Percentiles rank a stretch among this genome's conserved stretches.
Conservation (phyloP, 2,113 vertebrate genomes). For the Pomatostomus ruficeps region DNA sequence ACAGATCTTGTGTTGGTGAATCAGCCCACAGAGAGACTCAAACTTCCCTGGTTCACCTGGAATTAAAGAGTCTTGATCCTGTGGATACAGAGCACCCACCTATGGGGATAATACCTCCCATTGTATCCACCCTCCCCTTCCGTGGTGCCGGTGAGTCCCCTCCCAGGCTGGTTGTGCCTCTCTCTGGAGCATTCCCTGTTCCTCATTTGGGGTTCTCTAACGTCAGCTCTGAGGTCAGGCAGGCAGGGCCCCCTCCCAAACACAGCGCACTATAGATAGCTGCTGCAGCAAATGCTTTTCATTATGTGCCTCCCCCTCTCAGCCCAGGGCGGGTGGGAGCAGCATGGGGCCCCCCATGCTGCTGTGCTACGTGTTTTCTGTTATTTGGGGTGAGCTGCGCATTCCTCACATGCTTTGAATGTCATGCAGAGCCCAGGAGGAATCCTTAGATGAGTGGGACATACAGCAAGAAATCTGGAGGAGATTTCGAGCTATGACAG, state of each 20-base stretch:
- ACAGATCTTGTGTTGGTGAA: neutral
- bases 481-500: neutral
- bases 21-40: neutral
- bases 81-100: neutral
- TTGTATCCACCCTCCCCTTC: too few relatives aligned
- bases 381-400: neutral
- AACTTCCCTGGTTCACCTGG: neutral
- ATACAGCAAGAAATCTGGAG: neutral
- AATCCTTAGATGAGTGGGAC: neutral
- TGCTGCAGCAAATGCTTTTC: constrained; percentile 28
- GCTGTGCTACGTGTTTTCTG: neutral
- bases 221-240: neutral
- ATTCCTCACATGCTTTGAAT: neutral
- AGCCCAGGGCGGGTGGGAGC: neutral
- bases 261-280: neutral
- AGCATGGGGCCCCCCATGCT: neutral
- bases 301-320: neutral
- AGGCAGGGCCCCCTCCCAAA: neutral
- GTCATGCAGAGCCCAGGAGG: neutral
- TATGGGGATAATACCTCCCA: neutral
- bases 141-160: neutral
- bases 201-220: neutral
- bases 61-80: neutral
- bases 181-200: neutral
- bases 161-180: neutral